Conservation (phyloP, 2,888 invertebrate species). For the Macrophya alboannulata region DNA sequence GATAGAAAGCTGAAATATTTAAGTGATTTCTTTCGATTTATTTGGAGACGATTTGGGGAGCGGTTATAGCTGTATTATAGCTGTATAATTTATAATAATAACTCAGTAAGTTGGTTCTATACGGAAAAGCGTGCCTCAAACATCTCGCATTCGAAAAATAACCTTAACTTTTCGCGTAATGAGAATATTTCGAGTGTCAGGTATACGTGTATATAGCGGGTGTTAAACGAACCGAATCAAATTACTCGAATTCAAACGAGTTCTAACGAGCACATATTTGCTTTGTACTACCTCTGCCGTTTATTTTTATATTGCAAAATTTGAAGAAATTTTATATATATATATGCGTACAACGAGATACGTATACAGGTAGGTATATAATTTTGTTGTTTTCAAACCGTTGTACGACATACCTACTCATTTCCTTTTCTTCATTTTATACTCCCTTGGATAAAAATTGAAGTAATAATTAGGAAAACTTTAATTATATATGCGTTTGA, state of each 20-base stretch:
- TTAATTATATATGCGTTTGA: background rate
- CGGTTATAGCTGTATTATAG: too few relatives aligned
- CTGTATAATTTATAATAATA: background rate
- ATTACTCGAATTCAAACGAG: background rate
- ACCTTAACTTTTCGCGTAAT: background rate
- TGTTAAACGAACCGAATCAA: conserved; percentile 40
- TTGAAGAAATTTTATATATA: background rate
- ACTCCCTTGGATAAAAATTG: background rate
- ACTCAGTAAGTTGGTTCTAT: background rate
- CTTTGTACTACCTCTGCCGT: background rate
- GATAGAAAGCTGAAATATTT: too few relatives aligned
- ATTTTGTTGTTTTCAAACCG: background rate
- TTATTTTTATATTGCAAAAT: conserved; percentile 1
- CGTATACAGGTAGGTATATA: too few relatives aligned
- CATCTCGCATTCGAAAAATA: background rate
- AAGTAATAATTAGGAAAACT: background rate
- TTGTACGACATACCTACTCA: background rate
- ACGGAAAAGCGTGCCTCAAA: background rate
- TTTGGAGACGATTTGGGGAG: too few relatives aligned
- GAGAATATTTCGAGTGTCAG: background rate
- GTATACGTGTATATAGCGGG: background rate
- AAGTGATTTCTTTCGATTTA: too few relatives aligned
- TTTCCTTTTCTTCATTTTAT: background rate
- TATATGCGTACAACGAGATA: background rate
- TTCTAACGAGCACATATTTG: conserved; percentile 38